These are phyloP conservation scores for Mesocentrotus franciscanus DNA, from an alignment of 53 echinoderm and acorn worm genomes.

Conservation along the genomic window DNA sequence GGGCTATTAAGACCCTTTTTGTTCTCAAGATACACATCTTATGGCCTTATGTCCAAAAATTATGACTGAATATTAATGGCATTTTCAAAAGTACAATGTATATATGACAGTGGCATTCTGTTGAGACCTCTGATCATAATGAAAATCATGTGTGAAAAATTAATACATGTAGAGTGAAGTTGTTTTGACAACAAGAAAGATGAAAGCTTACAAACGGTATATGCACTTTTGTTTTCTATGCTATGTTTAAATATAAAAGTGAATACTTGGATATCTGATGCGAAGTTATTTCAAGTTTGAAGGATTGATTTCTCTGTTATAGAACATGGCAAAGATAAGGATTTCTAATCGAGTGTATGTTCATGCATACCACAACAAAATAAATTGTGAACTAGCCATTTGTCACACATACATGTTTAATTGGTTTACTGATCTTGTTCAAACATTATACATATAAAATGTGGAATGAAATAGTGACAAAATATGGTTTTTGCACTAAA, in stretches of 20 bases:
- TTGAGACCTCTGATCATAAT: not conserved
- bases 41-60: not conserved
- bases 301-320: not conserved
- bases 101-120: not conserved
- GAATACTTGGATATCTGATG: not conserved
- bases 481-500: constrained; percentile 14
- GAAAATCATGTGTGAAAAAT: not conserved
- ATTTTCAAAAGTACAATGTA: not conserved
- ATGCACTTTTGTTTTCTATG: constrained; percentile 27
- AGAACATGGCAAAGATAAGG: not conserved
- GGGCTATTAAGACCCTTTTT: not conserved
- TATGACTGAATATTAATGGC: not conserved
- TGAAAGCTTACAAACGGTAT: not conserved
- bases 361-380: not conserved
- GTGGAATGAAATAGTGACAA: constrained; percentile 39
- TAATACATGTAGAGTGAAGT: not conserved
- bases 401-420: not conserved
- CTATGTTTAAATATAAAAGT: not conserved
- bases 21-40: not conserved
- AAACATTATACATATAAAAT: not conserved
- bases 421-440: not conserved
- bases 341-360: not conserved
- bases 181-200: not conserved
- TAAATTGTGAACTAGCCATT: not conserved
- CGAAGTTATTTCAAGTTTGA: not conserved